A percentile compares a stretch with the other conserved stretches of the same genome.
phyloP scores from a whole-genome alignment of 1,140 invertebrate genomes.

The Cotesia vestalis region DNA sequence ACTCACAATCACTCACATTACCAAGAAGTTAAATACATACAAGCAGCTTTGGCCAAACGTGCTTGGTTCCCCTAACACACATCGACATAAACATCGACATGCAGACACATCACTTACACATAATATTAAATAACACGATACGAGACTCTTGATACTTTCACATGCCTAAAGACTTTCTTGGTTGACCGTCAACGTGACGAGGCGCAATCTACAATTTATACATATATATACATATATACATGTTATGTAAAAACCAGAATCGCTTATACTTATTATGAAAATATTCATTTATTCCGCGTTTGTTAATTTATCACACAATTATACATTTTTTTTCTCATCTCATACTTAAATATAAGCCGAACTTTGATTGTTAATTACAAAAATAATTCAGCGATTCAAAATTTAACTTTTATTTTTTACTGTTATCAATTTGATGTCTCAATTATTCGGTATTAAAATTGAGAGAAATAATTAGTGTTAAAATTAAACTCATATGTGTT shows the following conservation, averaged over 20 bases:
- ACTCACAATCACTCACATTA: constrained; percentile 11
- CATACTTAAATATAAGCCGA: no score
- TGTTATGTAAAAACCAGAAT: constrained; percentile 13
- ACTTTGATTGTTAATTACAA: no score
- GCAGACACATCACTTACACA: constrained; percentile 1
- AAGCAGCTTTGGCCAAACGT: not conserved
- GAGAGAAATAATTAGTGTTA: not conserved
- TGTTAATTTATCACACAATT: not conserved
- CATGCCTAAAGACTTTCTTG: constrained; percentile 33
- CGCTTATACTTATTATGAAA: constrained; percentile 1
- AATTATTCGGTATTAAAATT: not conserved
- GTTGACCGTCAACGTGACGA: constrained; percentile 29
- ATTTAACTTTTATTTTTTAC: not conserved
- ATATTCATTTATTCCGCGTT: not conserved
- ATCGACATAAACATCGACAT: constrained; percentile 1
- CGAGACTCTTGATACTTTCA: constrained; percentile 23
- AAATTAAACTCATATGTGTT: not conserved
- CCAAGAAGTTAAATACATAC: no score
- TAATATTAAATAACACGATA: not conserved
- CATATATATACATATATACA: not conserved
- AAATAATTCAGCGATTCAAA: no score
- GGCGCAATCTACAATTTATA: not conserved
- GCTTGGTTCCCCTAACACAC: constrained; percentile 16
- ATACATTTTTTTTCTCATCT: not conserved
- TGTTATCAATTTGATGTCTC: not conserved